Evolutionary conservation across 2,888 invertebrate species (phyloP), one percentile per base, ranked within the genome.

Genomic region (Agrochola lychnidis): DNA sequence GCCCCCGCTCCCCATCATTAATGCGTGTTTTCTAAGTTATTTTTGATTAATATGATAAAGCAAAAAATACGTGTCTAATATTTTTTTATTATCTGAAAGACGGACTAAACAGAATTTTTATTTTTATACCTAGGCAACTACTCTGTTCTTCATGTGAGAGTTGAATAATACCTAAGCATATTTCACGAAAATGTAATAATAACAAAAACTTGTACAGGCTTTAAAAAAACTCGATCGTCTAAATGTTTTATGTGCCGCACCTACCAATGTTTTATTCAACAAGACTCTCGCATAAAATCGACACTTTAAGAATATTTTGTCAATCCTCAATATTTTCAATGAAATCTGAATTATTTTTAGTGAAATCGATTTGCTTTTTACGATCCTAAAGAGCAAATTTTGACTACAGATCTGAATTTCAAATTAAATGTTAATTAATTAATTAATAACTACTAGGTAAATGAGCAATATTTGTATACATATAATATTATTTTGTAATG

Each of bases 231-330:
- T 12, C 30, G 22, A n/a, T 76, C 59, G n/a, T 40, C 42, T 19
- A 30, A 40, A 53, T n/a, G 53, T 53, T 75, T 75, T 45, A 19
- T 36, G 22, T n/a, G 4, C 62, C 62, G 40, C 40, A 40, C 36
- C 36, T 14, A n/a, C 3, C 1, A 4, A 51, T 74, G 42, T 76
- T 64, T 78, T 56, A 78, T 76, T 64, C 56, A 78, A 57, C 25
- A 53, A 76, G 36, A 30, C 12, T 22, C 25, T 25, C 36, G 45
- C 12, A 40, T 40, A 63, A 63, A 75, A 48, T 57, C 40, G 4
- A 57, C n/a, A 66, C 48, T 25, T 30, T 57, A 57, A 66, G 42
- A 67, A 59, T 68, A 51, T 42, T 40, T 51, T n/a, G 10, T 42
- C 30, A 7, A 59, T 42, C 19, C 30, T 78, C 14, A 59, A 68